Evolutionary conservation across 2,888 invertebrate genomes (phyloP).

Genomic region (Osmoderma eremita): DNA sequence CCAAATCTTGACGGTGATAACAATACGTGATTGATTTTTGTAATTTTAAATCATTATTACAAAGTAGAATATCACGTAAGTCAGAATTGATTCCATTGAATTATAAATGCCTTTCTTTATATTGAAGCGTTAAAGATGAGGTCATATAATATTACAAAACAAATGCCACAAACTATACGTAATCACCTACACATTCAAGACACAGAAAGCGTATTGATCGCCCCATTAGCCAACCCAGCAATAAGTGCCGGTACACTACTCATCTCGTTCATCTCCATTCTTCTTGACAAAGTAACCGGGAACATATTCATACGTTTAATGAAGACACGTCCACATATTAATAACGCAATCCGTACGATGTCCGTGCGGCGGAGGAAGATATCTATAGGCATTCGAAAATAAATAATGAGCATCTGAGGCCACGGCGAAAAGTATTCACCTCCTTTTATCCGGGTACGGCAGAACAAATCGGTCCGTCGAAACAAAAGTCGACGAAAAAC

Average conservation of each 20-base stretch:
- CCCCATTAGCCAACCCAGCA: not conserved
- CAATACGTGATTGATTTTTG: too few relatives aligned
- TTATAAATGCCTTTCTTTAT: too few relatives aligned
- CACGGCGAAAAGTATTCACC: conserved; percentile 27
- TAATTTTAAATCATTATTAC: too few relatives aligned
- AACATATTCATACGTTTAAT: conserved; percentile 32
- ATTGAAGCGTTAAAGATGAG: too few relatives aligned
- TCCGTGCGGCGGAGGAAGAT: conserved; percentile 7
- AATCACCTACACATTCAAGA: conserved; percentile 1
- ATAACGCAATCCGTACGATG: conserved; percentile 18
- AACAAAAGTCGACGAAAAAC: conserved; percentile 47
- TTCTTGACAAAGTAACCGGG: conserved; percentile 22
- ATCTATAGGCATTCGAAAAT: conserved; percentile 39
- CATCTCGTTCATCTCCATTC: conserved; percentile 14
- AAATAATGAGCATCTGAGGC: conserved; percentile 36
- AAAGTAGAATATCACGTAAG: too few relatives aligned
- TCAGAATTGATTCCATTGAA: too few relatives aligned
- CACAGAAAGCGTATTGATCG: conserved; percentile 2
- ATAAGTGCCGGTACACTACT: not conserved
- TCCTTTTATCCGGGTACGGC: conserved; percentile 29
- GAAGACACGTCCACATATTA: conserved; percentile 39
- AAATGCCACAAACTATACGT: too few relatives aligned
- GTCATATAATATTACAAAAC: too few relatives aligned
- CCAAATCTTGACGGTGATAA: too few relatives aligned
- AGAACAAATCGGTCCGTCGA: conserved; percentile 49